Evolutionary conservation across 2,113 vertebrate genomes (phyloP).

Genomic region (Podarcis raffonei): DNA sequence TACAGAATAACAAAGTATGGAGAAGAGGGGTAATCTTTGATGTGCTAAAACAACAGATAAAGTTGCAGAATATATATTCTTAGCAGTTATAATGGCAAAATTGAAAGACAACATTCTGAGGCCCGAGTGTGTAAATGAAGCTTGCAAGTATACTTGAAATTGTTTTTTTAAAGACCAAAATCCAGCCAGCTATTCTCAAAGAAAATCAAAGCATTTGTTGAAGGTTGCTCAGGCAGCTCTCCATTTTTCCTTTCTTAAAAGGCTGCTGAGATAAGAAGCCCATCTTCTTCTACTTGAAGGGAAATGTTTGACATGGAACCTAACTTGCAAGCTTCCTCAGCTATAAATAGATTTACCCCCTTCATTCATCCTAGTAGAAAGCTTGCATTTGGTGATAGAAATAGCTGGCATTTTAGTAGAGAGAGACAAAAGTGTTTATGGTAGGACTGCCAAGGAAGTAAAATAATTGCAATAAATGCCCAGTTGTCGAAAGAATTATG

Average conservation of each 20-base stretch:
- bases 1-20: not conserved
- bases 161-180: not conserved
- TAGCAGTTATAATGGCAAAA: not conserved
- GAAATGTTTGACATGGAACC: constrained; percentile 8
- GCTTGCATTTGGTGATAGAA: not conserved
- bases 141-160: not conserved
- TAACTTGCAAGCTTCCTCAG: not conserved
- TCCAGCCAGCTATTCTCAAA: not conserved
- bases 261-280: not conserved
- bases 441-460: not conserved
- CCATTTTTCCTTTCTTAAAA: not conserved
- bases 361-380: not conserved
- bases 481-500: not conserved
- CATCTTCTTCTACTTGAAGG: not conserved
- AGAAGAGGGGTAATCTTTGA: not conserved
- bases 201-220: constrained; percentile 3
- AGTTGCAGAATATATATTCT: not conserved
- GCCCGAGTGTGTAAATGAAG: not conserved
- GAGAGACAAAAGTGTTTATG: not conserved
- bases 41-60: not conserved
- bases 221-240: not conserved
- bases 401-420: not conserved
- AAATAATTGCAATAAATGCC: not conserved
- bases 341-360: constrained; percentile 2
- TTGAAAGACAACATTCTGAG: not conserved